Evolutionary conservation across 2,888 invertebrate species (phyloP).

Genomic region (Agonopterix subpropinquella): DNA sequence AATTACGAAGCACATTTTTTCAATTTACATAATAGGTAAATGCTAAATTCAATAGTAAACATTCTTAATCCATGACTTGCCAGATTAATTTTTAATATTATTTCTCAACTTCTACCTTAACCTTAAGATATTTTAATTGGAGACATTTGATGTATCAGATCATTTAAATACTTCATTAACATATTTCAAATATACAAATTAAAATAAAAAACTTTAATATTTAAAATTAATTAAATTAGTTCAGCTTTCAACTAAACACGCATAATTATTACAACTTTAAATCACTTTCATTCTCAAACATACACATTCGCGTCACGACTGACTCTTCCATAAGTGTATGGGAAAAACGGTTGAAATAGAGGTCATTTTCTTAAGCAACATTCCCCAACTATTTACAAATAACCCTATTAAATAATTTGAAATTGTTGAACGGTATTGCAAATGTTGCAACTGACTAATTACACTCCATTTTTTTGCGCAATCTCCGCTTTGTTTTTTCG

Average conservation of each 20-base stretch:
- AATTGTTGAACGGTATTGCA: constrained; percentile 25
- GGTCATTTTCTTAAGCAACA: constrained; percentile 1
- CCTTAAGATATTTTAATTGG: too few species aligned
- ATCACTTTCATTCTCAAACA: background rate
- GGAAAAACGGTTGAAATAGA: constrained; percentile 1
- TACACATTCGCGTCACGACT: background rate
- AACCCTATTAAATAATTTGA: constrained; percentile 16
- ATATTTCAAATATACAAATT: too few species aligned
- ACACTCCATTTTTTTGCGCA: constrained; percentile 33
- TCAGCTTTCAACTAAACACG: background rate
- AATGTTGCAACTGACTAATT: constrained; percentile 25
- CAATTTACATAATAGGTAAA: background rate
- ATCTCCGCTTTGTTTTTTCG: constrained; percentile 32
- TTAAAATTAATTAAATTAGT: too few species aligned
- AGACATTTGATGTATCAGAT: too few species aligned
- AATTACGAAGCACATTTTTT: constrained; percentile 7
- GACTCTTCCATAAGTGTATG: background rate
- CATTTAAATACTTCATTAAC: too few species aligned
- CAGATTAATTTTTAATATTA: background rate
- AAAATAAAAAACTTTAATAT: too few species aligned
- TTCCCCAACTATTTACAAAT: constrained; percentile 22
- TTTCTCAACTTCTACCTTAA: background rate
- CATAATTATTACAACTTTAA: background rate
- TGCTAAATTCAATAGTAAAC: background rate
- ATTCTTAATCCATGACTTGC: background rate